Percentiles rank a stretch among this genome's conserved stretches.
phyloP scores from a whole-genome alignment of 2,113 vertebrate species.

The Notarius lentiginosus region DNA sequence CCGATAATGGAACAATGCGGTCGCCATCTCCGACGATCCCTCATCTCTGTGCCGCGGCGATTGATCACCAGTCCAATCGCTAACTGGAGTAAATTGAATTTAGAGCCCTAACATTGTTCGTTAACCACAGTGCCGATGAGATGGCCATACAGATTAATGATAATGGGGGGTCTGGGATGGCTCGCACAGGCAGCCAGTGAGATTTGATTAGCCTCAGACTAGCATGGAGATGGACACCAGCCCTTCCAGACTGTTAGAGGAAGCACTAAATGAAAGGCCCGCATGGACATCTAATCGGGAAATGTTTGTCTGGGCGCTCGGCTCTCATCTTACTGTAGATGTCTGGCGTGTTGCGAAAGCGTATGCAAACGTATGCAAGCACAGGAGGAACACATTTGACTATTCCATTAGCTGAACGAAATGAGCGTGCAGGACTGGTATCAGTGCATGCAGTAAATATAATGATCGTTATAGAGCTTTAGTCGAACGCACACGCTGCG shows the following conservation, averaged over 20 bases:
- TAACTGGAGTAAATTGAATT: slow-evolving; percentile 79
- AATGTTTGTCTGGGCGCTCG: slow-evolving; percentile 73
- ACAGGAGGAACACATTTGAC: background rate
- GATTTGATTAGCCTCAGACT: slow-evolving; percentile 77
- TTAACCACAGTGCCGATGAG: slow-evolving; percentile 78
- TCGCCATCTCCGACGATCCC: slow-evolving; percentile 67
- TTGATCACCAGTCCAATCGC: slow-evolving; percentile 78
- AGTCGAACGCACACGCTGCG: background rate
- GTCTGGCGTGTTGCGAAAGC: slow-evolving; percentile 18
- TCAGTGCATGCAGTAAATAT: background rate
- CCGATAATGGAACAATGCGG: slow-evolving; percentile 70
- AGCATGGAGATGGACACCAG: slow-evolving; percentile 68
- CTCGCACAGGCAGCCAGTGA: slow-evolving; percentile 71
- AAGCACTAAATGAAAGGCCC: slow-evolving; percentile 78
- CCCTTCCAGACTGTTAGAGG: slow-evolving; percentile 69
- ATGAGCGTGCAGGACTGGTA: background rate
- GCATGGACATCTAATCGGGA: slow-evolving; percentile 70
- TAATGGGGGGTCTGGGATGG: slow-evolving; percentile 73
- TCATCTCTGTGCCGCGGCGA: slow-evolving; percentile 69
- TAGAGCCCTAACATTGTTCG: slow-evolving; percentile 78
- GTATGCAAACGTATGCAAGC: background rate
- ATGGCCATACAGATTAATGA: slow-evolving; percentile 78
- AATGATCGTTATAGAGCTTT: background rate
- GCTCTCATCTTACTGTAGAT: slow-evolving; percentile 67
- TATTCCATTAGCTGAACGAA: background rate